Base-by-base conservation (phyloP, 2,888 invertebrate genomes). In the Melieria picta region DNA sequence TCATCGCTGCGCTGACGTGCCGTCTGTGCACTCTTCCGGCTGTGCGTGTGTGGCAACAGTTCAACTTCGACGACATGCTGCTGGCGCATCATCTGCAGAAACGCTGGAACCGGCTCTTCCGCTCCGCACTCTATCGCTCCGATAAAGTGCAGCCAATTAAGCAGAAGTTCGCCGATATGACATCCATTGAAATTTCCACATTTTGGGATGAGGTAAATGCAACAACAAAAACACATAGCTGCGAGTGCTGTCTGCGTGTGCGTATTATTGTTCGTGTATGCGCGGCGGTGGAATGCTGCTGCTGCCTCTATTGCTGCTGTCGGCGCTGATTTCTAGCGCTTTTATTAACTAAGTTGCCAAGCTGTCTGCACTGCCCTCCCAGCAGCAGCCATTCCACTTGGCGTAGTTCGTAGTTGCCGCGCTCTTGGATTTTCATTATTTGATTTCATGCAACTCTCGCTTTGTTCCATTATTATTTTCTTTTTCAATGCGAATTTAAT, bases 81-180 rank as follows among this genome's bases (percentile, higher is more conserved):
- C 83, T 87, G 85, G 82, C 86, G n/a, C 88, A 91, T 80, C 88
- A 88, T 72, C 85, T 94, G 60, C 90, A 93, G 82, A 86, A 89
- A 16, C 89, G 92, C 1, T 94, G 94, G 94, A 90, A 91, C 72
- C 88, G 88, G 4, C 85, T 94, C 10, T 92, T 91, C 80, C 89
- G 91, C 67, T 90, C 91, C 0, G 91, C 93, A 0, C 82, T 94
- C 6, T 93, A 91, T 85, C 89, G 93, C 69, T 90, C 90, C 10
- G 90, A 90, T 73, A 91, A 92, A 3, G 85, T 94, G 52, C 92
- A 93, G 80, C 90, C 92, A 69, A 94, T 95, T n/a, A 96, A 95
- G 83, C 93, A 93, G 69, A 92, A 94, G 80, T 97, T 96, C 87
- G 93, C 94, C 9, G 91, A 93, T 81, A 89, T 96, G 80, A 96